phyloP scores from a whole-genome alignment of 2,888 invertebrate species.

The Iphiclides podalirius region DNA sequence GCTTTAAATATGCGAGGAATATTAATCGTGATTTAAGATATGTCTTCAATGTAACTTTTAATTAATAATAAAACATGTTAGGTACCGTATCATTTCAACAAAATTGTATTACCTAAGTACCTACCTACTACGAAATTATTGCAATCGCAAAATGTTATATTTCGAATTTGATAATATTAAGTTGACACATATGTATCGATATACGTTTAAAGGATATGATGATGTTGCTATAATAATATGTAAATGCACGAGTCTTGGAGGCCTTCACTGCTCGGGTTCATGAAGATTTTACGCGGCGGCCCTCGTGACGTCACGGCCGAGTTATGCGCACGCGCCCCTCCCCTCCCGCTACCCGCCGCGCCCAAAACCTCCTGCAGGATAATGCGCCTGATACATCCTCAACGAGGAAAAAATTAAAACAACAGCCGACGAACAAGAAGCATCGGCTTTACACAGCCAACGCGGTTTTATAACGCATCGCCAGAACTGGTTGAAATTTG shows the following conservation, averaged over 20 bases:
- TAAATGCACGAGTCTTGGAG: conserved; percentile 58
- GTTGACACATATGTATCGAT: no score
- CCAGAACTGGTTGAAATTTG: conserved; percentile 39
- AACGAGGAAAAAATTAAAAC: conserved; percentile 62
- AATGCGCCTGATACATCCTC: conserved; percentile 71
- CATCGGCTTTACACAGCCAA: conserved; percentile 64
- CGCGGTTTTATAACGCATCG: conserved; percentile 55
- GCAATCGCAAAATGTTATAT: no score
- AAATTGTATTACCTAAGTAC: no score
- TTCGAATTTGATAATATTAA: no score
- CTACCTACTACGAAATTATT: no score
- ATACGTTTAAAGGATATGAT: no score
- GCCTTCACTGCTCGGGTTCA: conserved; percentile 72
- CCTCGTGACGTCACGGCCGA: conserved; percentile 69
- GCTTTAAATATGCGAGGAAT: background rate
- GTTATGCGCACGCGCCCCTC: conserved; percentile 66
- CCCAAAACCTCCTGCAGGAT: conserved; percentile 67
- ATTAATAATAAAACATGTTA: no score
- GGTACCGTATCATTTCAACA: no score
- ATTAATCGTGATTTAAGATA: background rate
- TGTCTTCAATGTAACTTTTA: no score
- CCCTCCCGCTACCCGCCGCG: conserved; percentile 39
- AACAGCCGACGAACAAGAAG: conserved; percentile 56
- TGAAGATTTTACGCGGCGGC: conserved; percentile 63
- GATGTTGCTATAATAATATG: conserved; percentile 24